phyloP scores from a whole-genome alignment of 2,797 vertebrate genomes.

The Enteromius trimaculatus region DNA sequence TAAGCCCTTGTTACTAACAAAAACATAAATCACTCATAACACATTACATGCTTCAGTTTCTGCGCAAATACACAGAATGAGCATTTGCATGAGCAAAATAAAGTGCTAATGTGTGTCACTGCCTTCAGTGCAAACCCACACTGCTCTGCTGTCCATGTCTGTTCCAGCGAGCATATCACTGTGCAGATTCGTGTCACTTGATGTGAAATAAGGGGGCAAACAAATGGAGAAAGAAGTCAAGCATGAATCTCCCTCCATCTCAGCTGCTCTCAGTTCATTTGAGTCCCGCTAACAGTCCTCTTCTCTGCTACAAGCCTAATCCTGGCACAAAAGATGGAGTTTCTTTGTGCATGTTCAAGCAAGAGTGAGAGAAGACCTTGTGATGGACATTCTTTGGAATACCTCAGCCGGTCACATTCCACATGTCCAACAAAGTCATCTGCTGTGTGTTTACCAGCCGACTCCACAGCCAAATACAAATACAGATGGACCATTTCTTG shows the following conservation, averaged over 20 bases:
- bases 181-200: constrained; percentile 23
- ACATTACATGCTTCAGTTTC: constrained; percentile 31
- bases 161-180: constrained; percentile 30
- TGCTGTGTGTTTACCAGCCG: constrained; percentile 32
- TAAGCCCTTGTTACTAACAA: background rate
- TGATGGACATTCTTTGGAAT: constrained; percentile 29
- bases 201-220: constrained; percentile 39
- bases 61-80: background rate
- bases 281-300: constrained; percentile 1
- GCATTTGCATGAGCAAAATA: constrained; percentile 10
- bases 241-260: constrained; percentile 39
- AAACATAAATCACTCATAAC: background rate
- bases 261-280: constrained; percentile 39
- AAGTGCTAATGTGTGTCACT: background rate
- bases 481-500: constrained; percentile 8
- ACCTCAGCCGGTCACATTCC: constrained; percentile 9
- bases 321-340: constrained; percentile 33
- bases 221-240: constrained; percentile 13
- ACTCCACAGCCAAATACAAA: background rate
- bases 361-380: constrained; percentile 33
- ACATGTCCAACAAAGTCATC: constrained; percentile 2
- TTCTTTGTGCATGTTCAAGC: constrained; percentile 28
- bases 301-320: constrained; percentile 16
- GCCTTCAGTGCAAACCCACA: constrained; percentile 16
- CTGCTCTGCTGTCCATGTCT: constrained; percentile 17